phyloP scores from a whole-genome alignment of 2,113 vertebrate species.

The Cephalopterus ornatus region DNA sequence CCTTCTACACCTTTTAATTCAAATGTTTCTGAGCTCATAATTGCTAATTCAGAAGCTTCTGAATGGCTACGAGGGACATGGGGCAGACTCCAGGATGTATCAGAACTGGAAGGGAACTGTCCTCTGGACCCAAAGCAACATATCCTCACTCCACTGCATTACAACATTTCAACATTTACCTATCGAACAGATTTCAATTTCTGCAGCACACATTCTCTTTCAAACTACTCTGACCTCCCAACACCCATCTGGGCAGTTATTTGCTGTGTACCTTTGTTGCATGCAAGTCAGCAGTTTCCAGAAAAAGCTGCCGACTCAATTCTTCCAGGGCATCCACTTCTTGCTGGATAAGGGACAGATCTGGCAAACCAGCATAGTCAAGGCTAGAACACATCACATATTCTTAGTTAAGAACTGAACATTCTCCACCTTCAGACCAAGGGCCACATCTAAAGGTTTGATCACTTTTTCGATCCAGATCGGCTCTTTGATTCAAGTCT shows the following conservation, averaged over 20 bases:
- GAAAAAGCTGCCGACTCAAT: constrained; percentile 94
- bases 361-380: constrained; percentile 77
- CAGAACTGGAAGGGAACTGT: not conserved
- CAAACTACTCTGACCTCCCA: not conserved
- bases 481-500: not conserved
- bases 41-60: not conserved
- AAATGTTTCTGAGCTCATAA: not conserved
- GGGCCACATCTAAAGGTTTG: not conserved
- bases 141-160: not conserved
- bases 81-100: not conserved
- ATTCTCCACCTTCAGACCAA: not conserved
- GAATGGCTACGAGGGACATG: not conserved
- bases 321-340: constrained; percentile 97
- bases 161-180: not conserved
- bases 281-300: constrained; percentile 96
- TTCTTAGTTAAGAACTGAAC: not conserved
- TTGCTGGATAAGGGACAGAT: constrained; percentile 94
- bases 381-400: constrained; percentile 51
- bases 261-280: constrained; percentile 87
- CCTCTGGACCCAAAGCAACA: not conserved
- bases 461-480: not conserved
- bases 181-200: not conserved
- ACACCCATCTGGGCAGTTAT: not conserved
- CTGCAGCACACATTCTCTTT: not conserved
- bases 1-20: not conserved